Base-by-base conservation (phyloP, 1,140 invertebrate species). In the Drosophila lini region DNA sequence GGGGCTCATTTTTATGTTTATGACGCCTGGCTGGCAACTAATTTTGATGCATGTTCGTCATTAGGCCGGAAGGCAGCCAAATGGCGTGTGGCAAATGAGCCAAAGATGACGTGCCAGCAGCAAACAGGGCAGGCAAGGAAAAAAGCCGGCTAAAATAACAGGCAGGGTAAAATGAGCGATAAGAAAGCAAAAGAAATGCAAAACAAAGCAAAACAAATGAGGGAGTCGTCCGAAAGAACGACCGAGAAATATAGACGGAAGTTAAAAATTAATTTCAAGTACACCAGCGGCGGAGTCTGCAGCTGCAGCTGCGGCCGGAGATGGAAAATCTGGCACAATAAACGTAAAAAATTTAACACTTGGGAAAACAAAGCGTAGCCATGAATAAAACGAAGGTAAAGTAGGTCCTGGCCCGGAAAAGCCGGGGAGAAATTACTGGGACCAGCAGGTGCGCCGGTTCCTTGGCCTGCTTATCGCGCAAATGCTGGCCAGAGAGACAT, bases 231-330 rank as follows among this genome's bases (percentile, higher is more conserved):
- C 56, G 48, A 36, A 42, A 9, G 40, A 41, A 57, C 31, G 53
- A 70, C 48, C 58, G 56, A 70, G 82, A 78, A 85, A 85, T 78
- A 85, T 86, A 81, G 80, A 70, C 83, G 84, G 84, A 88, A 88
- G 83, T 88, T 88, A 88, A 88, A 88, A 89, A 88, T 88, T 89
- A 89, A 88, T 88, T 88, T 89, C 61, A 80, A 78, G 80, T 80
- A 81, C 82, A 58, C 63, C 67, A 57, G 62, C 40, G 64, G 40
- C 74, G 28, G 50, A 44, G 52, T 63, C 73, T 80, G 80, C 80
- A 74, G 73, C 81, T 83, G 84, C 81, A 81, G 75, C 83, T 76
- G 70, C 56, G 42, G 42, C 50, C 64, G 59, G 58, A 62, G 64
- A 69, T 70, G 68, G 56, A 59, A 81, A 88, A 86, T 88, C 82